Base-by-base conservation (phyloP, 1,140 invertebrate genomes). In the Zaprionus capensis region DNA sequence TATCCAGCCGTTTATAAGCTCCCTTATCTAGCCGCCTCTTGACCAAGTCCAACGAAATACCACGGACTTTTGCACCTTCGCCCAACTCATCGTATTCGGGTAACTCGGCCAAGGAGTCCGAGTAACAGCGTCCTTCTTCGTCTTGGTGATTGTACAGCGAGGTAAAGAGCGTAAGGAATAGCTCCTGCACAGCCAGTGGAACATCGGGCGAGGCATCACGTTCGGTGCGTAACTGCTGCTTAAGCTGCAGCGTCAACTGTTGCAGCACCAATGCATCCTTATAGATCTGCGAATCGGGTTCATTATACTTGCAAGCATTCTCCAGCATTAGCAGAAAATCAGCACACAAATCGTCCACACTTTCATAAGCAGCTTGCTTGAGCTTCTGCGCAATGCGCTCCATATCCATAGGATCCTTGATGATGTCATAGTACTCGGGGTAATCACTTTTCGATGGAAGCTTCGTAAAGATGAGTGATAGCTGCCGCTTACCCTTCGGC, bases 261-360 rank as follows among this genome's bases (percentile, higher is more conserved):
- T 99, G 98, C 71, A 99, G 93, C 36, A 98, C 97, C 61, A 99
- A 94, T 0, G 99, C 98, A 94, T 99, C 99, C 94, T 99, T 99
- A 92, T 99, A 99, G 81, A 99, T 99, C 92, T 99, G 97, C 0
- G 98, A 99, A 93, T 99, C 98, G 0, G 99, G 99, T 93, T 99
- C 99, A 93, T 99, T 99, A 93, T 99, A 99, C 93, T 99, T 99
- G 94, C 98, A 99, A 28, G 99, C 99, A 93, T 99, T 99, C 85
- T 99, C 98, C 93, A 99, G 99, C 98, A 99, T 99, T 15, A 99
- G 94, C 78, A 98, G 96, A 90, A 99, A 97, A 93, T 99, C 99
- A 0, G 96, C 95, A 0, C 98, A 96, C 46, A 99, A 93, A 77
- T 99, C 98, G 61, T 99, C 98, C 9, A 99, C 93, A 67, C 94